A percentile compares a stretch with the other conserved stretches of the same genome.
Evolutionary conservation across 2,113 vertebrate species (phyloP).

Genomic region (Esox niger): DNA sequence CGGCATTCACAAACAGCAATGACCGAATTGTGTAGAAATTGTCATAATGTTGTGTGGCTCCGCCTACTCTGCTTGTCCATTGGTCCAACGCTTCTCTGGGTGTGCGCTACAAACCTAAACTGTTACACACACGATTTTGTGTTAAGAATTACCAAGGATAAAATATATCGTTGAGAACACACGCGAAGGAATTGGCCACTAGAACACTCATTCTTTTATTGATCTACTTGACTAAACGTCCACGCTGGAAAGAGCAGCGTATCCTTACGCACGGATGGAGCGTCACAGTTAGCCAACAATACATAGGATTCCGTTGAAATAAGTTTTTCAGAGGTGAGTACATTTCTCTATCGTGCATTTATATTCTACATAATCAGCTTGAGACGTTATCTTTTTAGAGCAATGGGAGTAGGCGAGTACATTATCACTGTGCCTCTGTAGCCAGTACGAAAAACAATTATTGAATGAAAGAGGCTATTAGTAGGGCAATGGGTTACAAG

Average conservation of each 20-base stretch:
- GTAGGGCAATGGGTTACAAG: slow-evolving; percentile 56
- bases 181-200: too few species aligned
- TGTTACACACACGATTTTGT: slow-evolving; percentile 49
- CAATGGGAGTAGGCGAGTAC: too few species aligned
- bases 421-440: too few species aligned
- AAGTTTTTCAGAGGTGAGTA: slow-evolving; percentile 68
- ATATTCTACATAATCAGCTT: too few species aligned
- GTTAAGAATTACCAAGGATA: not conserved
- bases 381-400: too few species aligned
- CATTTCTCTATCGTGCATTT: slow-evolving; percentile 2
- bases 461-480: not conserved
- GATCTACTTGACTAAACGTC: not conserved
- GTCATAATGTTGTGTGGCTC: not conserved
- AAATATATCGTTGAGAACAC: not conserved
- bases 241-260: not conserved
- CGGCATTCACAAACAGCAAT: not conserved
- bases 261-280: slow-evolving; percentile 53
- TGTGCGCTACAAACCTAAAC: slow-evolving; percentile 57
- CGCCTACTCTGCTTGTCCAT: slow-evolving; percentile 58
- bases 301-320: slow-evolving; percentile 43
- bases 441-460: too few species aligned
- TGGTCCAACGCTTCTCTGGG: slow-evolving; percentile 54
- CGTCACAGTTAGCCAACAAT: slow-evolving; percentile 48
- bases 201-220: not conserved
- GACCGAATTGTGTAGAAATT: not conserved